Conservation (phyloP, 2,888 invertebrate genomes). For the Nemoura dubitans region DNA sequence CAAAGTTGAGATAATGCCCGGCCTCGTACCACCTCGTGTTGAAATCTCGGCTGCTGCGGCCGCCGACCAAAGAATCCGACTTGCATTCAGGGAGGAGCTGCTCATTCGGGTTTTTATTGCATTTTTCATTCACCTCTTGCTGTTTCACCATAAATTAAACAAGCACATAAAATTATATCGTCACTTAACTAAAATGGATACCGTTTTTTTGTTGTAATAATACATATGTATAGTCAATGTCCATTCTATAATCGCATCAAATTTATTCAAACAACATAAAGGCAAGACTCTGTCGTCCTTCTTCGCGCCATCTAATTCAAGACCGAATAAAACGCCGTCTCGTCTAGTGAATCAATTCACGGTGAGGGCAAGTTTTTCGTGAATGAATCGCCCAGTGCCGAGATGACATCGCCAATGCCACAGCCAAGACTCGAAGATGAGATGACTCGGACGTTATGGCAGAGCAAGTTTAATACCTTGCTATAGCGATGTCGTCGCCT, state of each 20-base stretch:
- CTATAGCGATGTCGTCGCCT: not conserved
- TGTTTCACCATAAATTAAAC: slow-evolving; percentile 29
- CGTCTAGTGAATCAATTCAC: too few species aligned
- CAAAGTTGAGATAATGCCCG: not conserved
- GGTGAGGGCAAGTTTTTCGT: not conserved
- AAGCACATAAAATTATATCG: slow-evolving; percentile 15
- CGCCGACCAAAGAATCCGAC: not conserved
- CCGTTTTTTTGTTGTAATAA: not conserved
- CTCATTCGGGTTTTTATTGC: slow-evolving; percentile 1
- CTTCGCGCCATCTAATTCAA: not conserved
- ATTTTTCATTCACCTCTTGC: slow-evolving; percentile 9
- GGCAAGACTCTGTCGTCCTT: not conserved
- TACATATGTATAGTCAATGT: not conserved
- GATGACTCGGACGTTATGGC: too few species aligned
- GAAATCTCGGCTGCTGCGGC: not conserved
- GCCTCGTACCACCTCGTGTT: not conserved
- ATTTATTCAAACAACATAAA: not conserved
- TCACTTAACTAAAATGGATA: slow-evolving; percentile 7
- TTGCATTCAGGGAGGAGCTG: slow-evolving; percentile 22
- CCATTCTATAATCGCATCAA: not conserved
- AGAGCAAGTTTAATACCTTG: not conserved
- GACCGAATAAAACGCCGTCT: too few species aligned
- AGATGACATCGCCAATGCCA: slow-evolving; percentile 8
- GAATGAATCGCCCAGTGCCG: not conserved
- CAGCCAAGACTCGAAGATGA: not conserved